Evolutionary conservation across 2,113 vertebrate genomes (phyloP).

Genomic region (Pyxicephalus adspersus): DNA sequence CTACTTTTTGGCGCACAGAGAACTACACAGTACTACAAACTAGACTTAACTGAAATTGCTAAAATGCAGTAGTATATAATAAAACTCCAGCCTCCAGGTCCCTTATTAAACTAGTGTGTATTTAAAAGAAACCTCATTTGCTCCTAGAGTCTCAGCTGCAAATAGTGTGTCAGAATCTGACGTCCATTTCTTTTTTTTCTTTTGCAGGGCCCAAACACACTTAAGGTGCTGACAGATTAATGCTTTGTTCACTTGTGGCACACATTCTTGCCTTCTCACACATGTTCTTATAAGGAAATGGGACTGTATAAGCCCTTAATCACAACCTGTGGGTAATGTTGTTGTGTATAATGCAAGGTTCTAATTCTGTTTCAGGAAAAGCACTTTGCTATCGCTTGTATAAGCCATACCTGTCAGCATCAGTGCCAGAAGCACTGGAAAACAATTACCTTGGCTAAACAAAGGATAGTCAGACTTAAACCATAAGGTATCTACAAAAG

Average conservation of each 20-base stretch:
- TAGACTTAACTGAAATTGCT: background rate
- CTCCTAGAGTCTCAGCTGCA: slow-evolving; percentile 58
- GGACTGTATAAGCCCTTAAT: slow-evolving; percentile 62
- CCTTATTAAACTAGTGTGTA: slow-evolving; percentile 58
- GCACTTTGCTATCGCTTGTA: slow-evolving; percentile 56
- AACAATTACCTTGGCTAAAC: slow-evolving; percentile 59
- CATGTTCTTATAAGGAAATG: slow-evolving; percentile 72
- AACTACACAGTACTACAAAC: no score
- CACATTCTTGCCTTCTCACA: slow-evolving; percentile 65
- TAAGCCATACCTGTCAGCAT: slow-evolving; percentile 49
- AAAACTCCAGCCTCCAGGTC: background rate
- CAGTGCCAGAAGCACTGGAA: slow-evolving; percentile 53
- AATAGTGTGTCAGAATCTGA: slow-evolving; percentile 59
- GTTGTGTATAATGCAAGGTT: slow-evolving; percentile 54
- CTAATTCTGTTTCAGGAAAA: slow-evolving; percentile 56
- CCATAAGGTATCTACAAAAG: slow-evolving; percentile 28
- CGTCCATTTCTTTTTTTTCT: slow-evolving; percentile 53
- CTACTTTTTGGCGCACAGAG: background rate
- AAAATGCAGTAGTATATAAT: background rate
- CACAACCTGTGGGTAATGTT: slow-evolving; percentile 51
- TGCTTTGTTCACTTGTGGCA: slow-evolving; percentile 64
- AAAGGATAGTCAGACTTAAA: slow-evolving; percentile 57
- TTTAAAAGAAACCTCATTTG: slow-evolving; percentile 56
- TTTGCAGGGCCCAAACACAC: slow-evolving; percentile 66
- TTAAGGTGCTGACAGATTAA: slow-evolving; percentile 69